Evolutionary conservation across 2,888 invertebrate genomes (phyloP), one percentile per base, ranked within the genome.

Genomic region (Mimumesa dahlbomi): DNA sequence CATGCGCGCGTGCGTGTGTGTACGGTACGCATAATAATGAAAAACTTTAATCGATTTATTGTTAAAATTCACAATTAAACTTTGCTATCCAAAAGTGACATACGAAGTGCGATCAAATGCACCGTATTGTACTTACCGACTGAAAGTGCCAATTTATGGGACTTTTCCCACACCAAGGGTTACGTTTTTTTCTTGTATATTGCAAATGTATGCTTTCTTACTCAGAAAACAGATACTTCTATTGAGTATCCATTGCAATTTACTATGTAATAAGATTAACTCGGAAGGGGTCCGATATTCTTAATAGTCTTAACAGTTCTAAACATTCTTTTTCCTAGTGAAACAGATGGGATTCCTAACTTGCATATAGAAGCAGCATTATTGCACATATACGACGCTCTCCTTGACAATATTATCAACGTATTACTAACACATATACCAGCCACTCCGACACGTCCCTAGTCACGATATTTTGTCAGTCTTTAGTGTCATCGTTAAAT

Each of bases 331-430:
- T 61, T 74, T 59, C 22, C 45, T 67, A 75, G 61, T 54, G 63
- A 75, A 75, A 71, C 73, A 77, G 76, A 77, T 73, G 77, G 69
- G 56, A 73, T 73, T 76, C 57, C 59, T 59, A 65, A 67, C 69
- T 72, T 77, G 77, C 74, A 74, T 77, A 67, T 74, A 75, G 65
- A 67, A 65, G 75, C 50, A 67, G 66, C 69, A 78, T 78, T 75
- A 69, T 64, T 73, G 59, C 75, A 75, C 75, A 57, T 68, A 73
- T 67, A 64, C 48, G 52, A 61, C 52, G 62, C 73, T 66, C 67
- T 67, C 58, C 50, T 73, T 78, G 67, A 73, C 79, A 77, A 72
- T 71, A 67, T 73, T 69, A 58, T 77, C 68, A 63, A 43, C 64
- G 62, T 43, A 50, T 46, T 31, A 19, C 25, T 34, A 40, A 45